These are phyloP conservation scores for Sphecodes monilicornis DNA, from an alignment of 2,888 invertebrate genomes.

Conservation along the genomic window DNA sequence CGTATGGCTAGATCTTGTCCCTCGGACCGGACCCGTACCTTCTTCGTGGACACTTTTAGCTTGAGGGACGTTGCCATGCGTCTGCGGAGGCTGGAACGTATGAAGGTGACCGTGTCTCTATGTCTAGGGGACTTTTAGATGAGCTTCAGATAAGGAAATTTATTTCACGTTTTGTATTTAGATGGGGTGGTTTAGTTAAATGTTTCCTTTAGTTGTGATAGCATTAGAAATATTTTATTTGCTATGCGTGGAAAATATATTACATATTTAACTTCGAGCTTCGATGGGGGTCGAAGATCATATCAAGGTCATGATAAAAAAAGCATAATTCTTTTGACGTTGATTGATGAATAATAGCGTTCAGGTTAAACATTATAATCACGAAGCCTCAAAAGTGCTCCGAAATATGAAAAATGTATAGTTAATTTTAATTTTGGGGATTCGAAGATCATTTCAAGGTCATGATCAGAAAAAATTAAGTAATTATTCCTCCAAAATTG, in stretches of 20 bases:
- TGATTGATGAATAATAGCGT: too few species aligned
- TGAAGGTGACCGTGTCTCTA: not conserved
- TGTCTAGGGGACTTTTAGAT: not conserved
- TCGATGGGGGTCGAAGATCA: too few species aligned
- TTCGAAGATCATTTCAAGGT: too few species aligned
- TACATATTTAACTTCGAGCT: too few species aligned
- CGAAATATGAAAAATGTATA: too few species aligned
- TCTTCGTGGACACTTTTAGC: not conserved
- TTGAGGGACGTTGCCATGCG: not conserved
- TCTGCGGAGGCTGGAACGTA: not conserved
- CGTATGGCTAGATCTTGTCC: not conserved
- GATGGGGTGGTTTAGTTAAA: not conserved
- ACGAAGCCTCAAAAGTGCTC: too few species aligned
- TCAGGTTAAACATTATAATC: too few species aligned
- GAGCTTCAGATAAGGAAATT: not conserved
- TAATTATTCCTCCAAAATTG: not conserved
- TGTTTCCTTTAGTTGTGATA: not conserved
- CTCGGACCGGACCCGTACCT: not conserved
- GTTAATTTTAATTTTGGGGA: too few species aligned
- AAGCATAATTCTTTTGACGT: too few species aligned
- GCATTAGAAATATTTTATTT: too few species aligned
- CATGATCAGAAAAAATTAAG: not conserved
- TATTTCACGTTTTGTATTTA: not conserved
- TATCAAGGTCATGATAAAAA: too few species aligned
- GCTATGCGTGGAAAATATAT: too few species aligned